Base-by-base conservation (phyloP, 2,888 invertebrate genomes). In the Mythimna albipuncta region DNA sequence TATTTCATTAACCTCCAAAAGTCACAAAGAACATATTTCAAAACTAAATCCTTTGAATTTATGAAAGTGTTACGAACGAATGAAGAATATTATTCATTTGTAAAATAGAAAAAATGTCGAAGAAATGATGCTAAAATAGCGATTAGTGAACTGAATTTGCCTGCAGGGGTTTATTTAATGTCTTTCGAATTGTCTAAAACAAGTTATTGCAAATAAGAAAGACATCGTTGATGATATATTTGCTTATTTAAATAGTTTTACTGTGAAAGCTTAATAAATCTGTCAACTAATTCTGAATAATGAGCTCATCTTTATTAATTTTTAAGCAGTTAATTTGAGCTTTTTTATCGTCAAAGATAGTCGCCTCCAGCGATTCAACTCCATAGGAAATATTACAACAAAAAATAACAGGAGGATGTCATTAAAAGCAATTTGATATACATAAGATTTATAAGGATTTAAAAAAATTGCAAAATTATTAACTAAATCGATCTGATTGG, bases 201-300 rank as follows among this genome's bases (percentile, higher is more conserved):
- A 75, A 85, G 52, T 78, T 77, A 83, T 79, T 77, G 69, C 69
- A 72, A 73, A 81, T 81, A 81, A 83, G 69, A 73, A 75, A 64
- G 73, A 73, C 69, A 66, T 70, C 57, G 9, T 21, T 16, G 7
- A 72, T 83, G 84, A 84, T 79, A 62, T 73, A 85, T 81, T 63
- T 68, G 58, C 41, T 63, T 71, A 71, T 71, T 44, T 64, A 61
- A 75, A 75, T 63, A 71, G 75, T 69, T 63, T 66, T 58, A 21
- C 19, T 61, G 55, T 66, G 66, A 79, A 79, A 79, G 68, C 58
- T 63, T 44, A 71, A 81, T 83, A 81, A 83, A 81, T 81, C 81
- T 81, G 83, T 71, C 83, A 68, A 63, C 80, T 79, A 79, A 81
- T 81, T 64, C 71, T 78, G n/a, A 85, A 72, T 84, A 83, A 85